Evolutionary conservation across 2,888 invertebrate genomes (phyloP).

Genomic region (Perizoma flavofasciatum): DNA sequence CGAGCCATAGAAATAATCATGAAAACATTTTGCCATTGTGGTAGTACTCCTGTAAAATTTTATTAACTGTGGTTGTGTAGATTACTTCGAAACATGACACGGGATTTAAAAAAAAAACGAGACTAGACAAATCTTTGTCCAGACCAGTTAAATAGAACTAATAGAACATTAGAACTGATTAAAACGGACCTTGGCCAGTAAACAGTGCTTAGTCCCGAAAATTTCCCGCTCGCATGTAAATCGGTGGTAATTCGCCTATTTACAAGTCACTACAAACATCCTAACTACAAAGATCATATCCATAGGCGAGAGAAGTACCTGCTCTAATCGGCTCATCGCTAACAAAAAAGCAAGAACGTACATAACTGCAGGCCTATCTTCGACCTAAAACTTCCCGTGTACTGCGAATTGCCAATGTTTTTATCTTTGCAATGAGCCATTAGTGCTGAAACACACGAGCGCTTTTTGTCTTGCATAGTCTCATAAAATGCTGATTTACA

Average conservation of each 20-base stretch:
- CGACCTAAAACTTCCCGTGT: not conserved
- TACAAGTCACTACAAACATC: constrained; percentile 26
- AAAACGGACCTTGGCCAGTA: constrained; percentile 20
- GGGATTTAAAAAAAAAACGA: constrained; percentile 20
- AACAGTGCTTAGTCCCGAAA: constrained; percentile 26
- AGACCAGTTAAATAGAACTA: not conserved
- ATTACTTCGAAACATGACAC: constrained; percentile 25
- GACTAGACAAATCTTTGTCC: constrained; percentile 6
- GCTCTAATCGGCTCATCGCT: constrained; percentile 49
- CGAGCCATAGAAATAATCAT: constrained; percentile 1
- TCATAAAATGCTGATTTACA: constrained; percentile 1
- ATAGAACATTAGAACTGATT: constrained; percentile 11
- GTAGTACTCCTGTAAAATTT: constrained; percentile 9
- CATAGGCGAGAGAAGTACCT: constrained; percentile 52
- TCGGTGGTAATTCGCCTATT: constrained; percentile 39
- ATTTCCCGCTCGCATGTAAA: constrained; percentile 28
- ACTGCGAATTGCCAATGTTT: not conserved
- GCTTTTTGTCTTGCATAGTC: not conserved
- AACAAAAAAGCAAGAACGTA: not conserved
- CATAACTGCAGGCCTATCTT: not conserved
- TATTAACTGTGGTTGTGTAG: constrained; percentile 37
- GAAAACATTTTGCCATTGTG: constrained; percentile 1
- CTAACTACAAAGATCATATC: constrained; percentile 8
- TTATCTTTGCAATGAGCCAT: not conserved
- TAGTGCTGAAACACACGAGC: not conserved